Evolutionary conservation across 2,888 invertebrate genomes (phyloP), one percentile per base, ranked within the genome.

Genomic region (Pardosa pseudoannulata): DNA sequence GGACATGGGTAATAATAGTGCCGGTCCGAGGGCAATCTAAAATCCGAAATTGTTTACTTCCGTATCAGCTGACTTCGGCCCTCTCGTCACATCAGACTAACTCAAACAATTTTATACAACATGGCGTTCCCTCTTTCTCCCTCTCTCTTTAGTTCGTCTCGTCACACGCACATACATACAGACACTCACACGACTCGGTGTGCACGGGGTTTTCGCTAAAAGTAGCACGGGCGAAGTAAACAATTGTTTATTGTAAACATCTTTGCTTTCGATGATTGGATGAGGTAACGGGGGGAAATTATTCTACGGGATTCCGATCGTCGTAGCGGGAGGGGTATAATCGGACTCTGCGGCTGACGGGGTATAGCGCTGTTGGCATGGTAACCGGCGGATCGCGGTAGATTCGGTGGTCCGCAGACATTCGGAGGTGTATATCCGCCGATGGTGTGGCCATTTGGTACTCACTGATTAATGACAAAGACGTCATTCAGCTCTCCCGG

Each of bases 241-340:
- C 87, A 87, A 87, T 87, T 87, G 87, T 87, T 87, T 87, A 87
- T 87, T 87, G 87, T 87, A 87, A 87, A 87, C 87, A 87, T 82
- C 80, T 81, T 87, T 76, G 80, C 80, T 87, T 76, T 80, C 87
- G 72, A 78, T 87, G 87, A 87, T 87, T 81, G 87, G 87, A 86
- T 86, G 79, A 86, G 71, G 79, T 79, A 39, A 64, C 46, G 79
- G 78, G 73, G 56, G 27, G 39, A 41, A 46, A 62, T 68, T 85
- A 62, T 70, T 74, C 72, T 56, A 72, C 36, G 70, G 70, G 39
- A 70, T 39, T 70, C 70, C 70, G 41, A 28, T 74, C 31, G 62
- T 67, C 39, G 74, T 32, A 74, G 62, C 41, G 62, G 41, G 32
- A 23, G 27, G 72, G 76, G 67, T 67, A 36, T 62, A 46, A 64